Percentiles rank a stretch among this genome's conserved stretches.
These are phyloP conservation scores for Cryptocheilus praepositus DNA, from an alignment of 2,888 invertebrate species.

Conservation along the genomic window DNA sequence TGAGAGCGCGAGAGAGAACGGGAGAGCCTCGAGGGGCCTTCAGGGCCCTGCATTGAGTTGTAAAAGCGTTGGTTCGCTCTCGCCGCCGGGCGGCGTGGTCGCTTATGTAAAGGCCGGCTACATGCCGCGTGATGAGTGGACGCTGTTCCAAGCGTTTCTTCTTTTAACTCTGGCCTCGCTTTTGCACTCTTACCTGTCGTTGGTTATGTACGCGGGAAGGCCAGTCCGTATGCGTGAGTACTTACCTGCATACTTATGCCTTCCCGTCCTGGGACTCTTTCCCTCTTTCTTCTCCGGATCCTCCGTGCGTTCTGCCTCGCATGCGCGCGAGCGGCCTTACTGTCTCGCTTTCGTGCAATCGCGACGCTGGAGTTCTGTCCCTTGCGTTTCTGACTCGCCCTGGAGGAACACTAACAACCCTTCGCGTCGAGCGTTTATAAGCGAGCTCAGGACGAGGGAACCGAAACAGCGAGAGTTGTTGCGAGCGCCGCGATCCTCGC, in stretches of 20 bases:
- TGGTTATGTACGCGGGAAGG: conserved; percentile 46
- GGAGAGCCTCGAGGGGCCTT: conserved; percentile 58
- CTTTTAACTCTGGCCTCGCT: conserved; percentile 69
- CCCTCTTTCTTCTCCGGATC: conserved; percentile 9
- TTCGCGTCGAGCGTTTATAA: conserved; percentile 29
- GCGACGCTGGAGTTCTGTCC: conserved; percentile 12
- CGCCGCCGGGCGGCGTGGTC: conserved; percentile 72
- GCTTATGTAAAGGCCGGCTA: conserved; percentile 74
- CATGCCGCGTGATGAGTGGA: conserved; percentile 75
- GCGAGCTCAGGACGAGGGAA: conserved; percentile 12
- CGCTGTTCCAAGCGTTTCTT: conserved; percentile 71
- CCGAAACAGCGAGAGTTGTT: neutral
- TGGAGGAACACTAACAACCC: conserved; percentile 33
- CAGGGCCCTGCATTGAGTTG: conserved; percentile 72
- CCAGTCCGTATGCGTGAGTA: conserved; percentile 48
- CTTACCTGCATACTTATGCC: conserved; percentile 41
- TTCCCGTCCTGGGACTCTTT: conserved; percentile 15
- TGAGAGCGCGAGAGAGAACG: conserved; percentile 34
- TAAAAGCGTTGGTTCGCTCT: conserved; percentile 73
- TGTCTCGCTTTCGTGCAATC: neutral
- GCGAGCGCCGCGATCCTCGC: no score
- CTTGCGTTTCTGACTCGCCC: conserved; percentile 13
- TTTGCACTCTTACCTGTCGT: conserved; percentile 63
- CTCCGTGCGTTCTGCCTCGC: conserved; percentile 6
- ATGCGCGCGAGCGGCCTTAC: neutral